Base-by-base conservation (phyloP, 1,140 invertebrate species). In the Globodera rostochiensis region DNA sequence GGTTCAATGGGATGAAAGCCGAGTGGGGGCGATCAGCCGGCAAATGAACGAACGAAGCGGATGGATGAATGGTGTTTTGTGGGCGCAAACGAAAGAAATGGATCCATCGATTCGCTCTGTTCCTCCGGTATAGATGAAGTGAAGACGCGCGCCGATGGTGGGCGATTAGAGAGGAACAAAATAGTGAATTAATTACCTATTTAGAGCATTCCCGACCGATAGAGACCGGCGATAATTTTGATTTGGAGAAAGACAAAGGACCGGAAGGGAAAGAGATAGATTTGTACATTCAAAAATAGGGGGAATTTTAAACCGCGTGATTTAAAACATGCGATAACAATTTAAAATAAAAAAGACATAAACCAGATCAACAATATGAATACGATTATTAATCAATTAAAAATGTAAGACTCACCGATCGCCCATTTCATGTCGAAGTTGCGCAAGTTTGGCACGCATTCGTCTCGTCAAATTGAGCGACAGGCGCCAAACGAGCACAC, bases 401-500 rank as follows among this genome's bases (percentile, higher is more conserved):
- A 69, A 21, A 69, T 53, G 11, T 53, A 9, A 13, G 6, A 36
- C n/a, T 45, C 67, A 36, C 69, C 69, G 25, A 71, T 71, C 69
- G 25, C 69, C 49, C 64, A 11, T 73, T 6, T 79, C 66, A 25
- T 79, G 53, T 1, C n/a, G 50, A 53, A 79, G 46, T 49, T 82
- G 73, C 25, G 19, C 50, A 25, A 81, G 47, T 57, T 74, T 71
- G 13, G 79, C 50, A 73, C 19, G 66, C 87, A 87, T 88, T 60
- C 76, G 64, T 64, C 85, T 82, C 36, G 86, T 88, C 13, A 87
- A 57, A 57, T 81, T 78, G 53, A 74, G 67, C 13, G 85, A 83
- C 15, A 87, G 76, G 19, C 84, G 57, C 86, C 86, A 87, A 5
- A 88, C 76, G 57, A 87, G 87, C 11, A 87, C 80, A 50, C 86